Evolutionary conservation across 2,888 invertebrate species (phyloP).

Genomic region (Hypomecis punctinalis): DNA sequence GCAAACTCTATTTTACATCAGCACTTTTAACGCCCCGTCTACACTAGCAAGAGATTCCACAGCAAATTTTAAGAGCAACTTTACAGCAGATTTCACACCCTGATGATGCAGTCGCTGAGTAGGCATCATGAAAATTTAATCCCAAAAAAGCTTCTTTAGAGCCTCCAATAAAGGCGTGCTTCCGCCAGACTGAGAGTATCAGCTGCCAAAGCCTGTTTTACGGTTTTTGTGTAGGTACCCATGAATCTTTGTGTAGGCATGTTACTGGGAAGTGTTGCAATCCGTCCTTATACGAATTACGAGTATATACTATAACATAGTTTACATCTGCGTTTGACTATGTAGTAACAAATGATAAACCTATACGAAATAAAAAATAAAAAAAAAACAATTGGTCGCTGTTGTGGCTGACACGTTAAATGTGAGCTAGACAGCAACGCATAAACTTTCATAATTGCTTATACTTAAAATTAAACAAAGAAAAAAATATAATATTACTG

Average conservation of each 20-base stretch:
- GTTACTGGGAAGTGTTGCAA: conserved; percentile 3
- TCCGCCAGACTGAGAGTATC: conserved; percentile 31
- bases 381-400: too few species aligned
- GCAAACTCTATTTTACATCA: neutral
- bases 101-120: conserved; percentile 20
- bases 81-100: conserved; percentile 4
- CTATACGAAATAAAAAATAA: too few species aligned
- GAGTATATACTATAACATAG: neutral
- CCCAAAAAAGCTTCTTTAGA: conserved; percentile 33
- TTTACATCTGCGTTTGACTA: neutral
- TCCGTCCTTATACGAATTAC: too few species aligned
- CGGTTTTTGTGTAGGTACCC: conserved; percentile 29
- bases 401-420: too few species aligned
- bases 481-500: too few species aligned
- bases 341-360: too few species aligned
- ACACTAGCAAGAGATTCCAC: neutral
- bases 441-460: too few species aligned
- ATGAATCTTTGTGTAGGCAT: conserved; percentile 34
- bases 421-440: too few species aligned
- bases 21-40: neutral
- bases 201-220: conserved; percentile 37
- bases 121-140: conserved; percentile 32
- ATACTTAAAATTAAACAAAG: too few species aligned
- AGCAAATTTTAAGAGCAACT: neutral
- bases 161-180: conserved; percentile 27